Base-by-base conservation (phyloP, 30 jellyfish, hydroid and myxozoan genomes). In the Turritopsis dohrnii region DNA sequence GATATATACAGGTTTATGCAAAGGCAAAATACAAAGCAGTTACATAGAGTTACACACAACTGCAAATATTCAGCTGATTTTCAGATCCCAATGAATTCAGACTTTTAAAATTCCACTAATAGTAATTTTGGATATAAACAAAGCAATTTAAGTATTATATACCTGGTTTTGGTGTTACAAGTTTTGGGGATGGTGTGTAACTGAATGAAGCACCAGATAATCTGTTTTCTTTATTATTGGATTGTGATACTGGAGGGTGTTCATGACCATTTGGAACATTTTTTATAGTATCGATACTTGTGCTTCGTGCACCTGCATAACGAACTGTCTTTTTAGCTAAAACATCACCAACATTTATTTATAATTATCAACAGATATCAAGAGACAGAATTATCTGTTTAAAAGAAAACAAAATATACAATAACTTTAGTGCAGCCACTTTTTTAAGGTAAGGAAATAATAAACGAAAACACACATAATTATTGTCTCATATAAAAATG, bases 141-240 rank as follows among this genome's bases (percentile, higher is more conserved):
- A n/a, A n/a, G n/a, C n/a, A n/a, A n/a, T n/a, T n/a, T n/a, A 41
- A 3, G 13, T 41, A 41, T 41, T 41, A 69, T 23, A 24, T 74
- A 74, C 83, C 83, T 74, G 53, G 83, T 74, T 74, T 74, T 23
- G 71, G 28, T 19, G 52, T 22, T 30, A 74, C 83, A 7, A 74
- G 28, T 74, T 74, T 74, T 74, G 83, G 83, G 26, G 83, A 74
- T 23, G 83, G 83, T n/a, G 83, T 74, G 60, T 23, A 29, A 29
- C 83, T 74, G 41, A 74, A 74, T 4, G 83, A 74, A 23, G 83
- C 83, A 7, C 83, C 83, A 74, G 83, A 74, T 29, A 74, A 74
- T 22, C 83, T 26, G 60, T 74, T 74, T 20, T 23, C 30, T 9
- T 69, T 21, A 18, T 21, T 23, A 19, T 23, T n/a, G 8, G 77